Percentiles rank a stretch among this genome's conserved stretches.
Conservation (phyloP, 2,113 vertebrate genomes). For the Smithornis capensis region DNA sequence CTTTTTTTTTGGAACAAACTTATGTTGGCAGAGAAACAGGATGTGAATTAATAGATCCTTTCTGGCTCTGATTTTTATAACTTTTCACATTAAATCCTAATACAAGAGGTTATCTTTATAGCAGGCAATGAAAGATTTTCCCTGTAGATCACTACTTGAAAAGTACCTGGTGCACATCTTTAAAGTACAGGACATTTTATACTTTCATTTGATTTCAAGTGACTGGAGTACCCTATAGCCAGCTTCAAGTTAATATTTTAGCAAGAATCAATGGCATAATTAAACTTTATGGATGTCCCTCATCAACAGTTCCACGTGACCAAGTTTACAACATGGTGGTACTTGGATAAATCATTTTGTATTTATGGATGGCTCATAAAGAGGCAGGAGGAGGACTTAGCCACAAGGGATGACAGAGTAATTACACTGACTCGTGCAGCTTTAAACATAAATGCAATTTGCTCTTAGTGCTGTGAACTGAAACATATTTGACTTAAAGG, state of each 20-base stretch:
- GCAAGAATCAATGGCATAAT: conserved; percentile 39
- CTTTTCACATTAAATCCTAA: conserved; percentile 14
- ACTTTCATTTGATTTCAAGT: conserved; percentile 27
- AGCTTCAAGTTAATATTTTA: conserved; percentile 46
- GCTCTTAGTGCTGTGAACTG: not conserved
- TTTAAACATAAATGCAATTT: conserved; percentile 18
- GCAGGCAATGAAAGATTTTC: conserved; percentile 38
- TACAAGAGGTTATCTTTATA: conserved; percentile 51
- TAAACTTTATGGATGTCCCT: conserved; percentile 33
- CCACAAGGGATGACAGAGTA: not conserved
- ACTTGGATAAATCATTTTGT: conserved; percentile 7
- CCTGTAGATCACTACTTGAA: conserved; percentile 23
- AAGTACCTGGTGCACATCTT: not conserved
- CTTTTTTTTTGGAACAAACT: conserved; percentile 23
- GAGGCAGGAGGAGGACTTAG: not conserved
- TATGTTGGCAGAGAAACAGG: conserved; percentile 35
- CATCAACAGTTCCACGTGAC: not conserved
- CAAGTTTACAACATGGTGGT: not conserved
- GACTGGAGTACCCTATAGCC: not conserved
- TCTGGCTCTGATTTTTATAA: conserved; percentile 50
- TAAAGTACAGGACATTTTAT: conserved; percentile 16
- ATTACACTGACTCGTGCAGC: not conserved
- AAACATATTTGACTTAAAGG: conserved; percentile 3
- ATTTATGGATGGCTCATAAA: conserved; percentile 43
- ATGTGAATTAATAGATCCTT: conserved; percentile 53